Evolutionary conservation across 1,140 invertebrate species (phyloP).

Genomic region (Magallana angulata): DNA sequence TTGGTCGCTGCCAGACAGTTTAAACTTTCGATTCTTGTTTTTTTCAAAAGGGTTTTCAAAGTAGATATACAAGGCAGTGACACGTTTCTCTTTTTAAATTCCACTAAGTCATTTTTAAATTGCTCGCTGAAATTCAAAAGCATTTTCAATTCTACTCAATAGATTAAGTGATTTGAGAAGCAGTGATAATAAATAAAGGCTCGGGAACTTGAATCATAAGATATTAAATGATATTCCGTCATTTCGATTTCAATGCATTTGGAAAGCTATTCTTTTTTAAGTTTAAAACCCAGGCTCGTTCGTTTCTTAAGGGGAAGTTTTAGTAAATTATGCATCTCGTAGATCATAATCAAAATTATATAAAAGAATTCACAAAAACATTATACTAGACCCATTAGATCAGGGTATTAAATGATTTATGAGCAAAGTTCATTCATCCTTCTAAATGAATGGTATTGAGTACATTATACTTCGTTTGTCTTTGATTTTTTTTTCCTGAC

Average conservation of each 20-base stretch:
- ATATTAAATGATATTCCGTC: background rate
- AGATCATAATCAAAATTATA: too few species aligned
- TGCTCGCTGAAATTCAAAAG: background rate
- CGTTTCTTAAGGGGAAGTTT: too few species aligned
- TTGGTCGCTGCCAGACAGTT: background rate
- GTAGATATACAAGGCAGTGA: background rate
- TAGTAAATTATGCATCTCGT: too few species aligned
- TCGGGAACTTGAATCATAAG: background rate
- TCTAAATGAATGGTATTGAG: too few species aligned
- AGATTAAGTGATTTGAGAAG: background rate
- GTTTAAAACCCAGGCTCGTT: background rate
- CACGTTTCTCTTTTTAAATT: background rate
- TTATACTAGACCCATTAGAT: too few species aligned
- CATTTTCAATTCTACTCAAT: background rate
- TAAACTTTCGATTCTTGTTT: background rate
- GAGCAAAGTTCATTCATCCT: too few species aligned
- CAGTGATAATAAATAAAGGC: background rate
- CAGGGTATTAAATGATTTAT: too few species aligned
- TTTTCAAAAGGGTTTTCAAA: background rate
- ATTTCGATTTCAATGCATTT: slow-evolving; percentile 14
- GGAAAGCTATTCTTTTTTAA: background rate
- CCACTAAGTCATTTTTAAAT: background rate
- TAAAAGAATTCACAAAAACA: too few species aligned
- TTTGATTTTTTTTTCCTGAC: too few species aligned
- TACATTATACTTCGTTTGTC: too few species aligned